A percentile compares a stretch with the other conserved stretches of the same genome.
Evolutionary conservation across 2,797 vertebrate genomes (phyloP).

Genomic region (Galaxias olidus): DNA sequence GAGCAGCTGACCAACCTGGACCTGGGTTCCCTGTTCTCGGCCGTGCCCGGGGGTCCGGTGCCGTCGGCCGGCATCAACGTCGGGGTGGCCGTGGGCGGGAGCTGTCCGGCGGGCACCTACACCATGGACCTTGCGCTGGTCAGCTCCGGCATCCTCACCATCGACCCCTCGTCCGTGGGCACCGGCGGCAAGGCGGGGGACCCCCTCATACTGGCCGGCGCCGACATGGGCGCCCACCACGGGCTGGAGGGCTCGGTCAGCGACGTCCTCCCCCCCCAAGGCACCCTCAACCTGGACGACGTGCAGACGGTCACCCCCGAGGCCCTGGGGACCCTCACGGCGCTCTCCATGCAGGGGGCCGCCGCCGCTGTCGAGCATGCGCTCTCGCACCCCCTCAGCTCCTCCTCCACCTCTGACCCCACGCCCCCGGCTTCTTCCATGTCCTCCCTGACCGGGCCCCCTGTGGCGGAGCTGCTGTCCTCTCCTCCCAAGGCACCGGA

Average conservation of each 20-base stretch:
- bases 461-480: conserved; percentile 77
- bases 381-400: conserved; percentile 74
- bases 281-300: conserved; percentile 85
- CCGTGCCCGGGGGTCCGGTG: conserved; percentile 67
- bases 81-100: conserved; percentile 55
- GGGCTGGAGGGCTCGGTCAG: conserved; percentile 82
- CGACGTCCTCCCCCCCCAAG: conserved; percentile 84
- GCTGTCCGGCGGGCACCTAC: conserved; percentile 68
- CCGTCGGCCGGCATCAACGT: conserved; percentile 50
- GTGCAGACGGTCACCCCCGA: conserved; percentile 86
- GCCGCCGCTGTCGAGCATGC: conserved; percentile 65
- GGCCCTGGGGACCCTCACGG: conserved; percentile 82
- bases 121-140: conserved; percentile 85
- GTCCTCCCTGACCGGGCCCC: conserved; percentile 62
- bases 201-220: conserved; percentile 84
- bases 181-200: conserved; percentile 81
- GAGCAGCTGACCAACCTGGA: conserved; percentile 87
- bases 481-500: conserved; percentile 78
- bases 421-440: conserved; percentile 70
- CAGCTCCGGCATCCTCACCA: conserved; percentile 89
- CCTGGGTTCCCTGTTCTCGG: conserved; percentile 90
- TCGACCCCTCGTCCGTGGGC: conserved; percentile 85
- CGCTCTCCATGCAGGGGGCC: conserved; percentile 80
- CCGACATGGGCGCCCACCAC: conserved; percentile 77
- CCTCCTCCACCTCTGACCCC: conserved; percentile 73